phyloP scores from a whole-genome alignment of 2,797 vertebrate genomes.

The Poeciliopsis turneri region DNA sequence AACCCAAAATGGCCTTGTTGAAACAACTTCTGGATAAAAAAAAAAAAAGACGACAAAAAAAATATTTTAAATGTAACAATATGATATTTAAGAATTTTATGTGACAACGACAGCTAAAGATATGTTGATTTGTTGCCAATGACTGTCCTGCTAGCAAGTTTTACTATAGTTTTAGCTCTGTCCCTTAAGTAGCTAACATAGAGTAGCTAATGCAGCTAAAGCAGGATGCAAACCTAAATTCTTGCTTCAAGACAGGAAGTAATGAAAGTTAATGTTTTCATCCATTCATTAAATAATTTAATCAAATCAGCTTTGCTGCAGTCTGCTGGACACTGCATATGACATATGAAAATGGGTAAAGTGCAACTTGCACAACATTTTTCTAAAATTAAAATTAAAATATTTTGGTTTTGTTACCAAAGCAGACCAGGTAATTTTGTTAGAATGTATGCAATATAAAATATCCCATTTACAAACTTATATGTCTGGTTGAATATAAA shows the following conservation, averaged over 20 bases:
- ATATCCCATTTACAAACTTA: not conserved
- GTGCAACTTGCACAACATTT: not conserved
- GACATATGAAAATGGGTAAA: not conserved
- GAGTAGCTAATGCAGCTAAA: not conserved
- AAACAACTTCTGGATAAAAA: not conserved
- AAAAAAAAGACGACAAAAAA: too few species aligned
- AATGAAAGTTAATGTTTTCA: not conserved
- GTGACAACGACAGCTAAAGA: not conserved
- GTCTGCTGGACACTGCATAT: not conserved
- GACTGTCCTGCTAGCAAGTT: not conserved
- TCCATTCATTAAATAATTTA: not conserved
- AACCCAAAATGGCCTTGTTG: not conserved
- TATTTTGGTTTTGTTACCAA: not conserved
- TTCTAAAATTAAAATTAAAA: not conserved
- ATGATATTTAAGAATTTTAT: not conserved
- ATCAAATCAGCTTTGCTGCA: not conserved
- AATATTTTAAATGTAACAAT: not conserved
- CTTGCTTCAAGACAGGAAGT: not conserved
- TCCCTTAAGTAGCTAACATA: not conserved
- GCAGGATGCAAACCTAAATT: not conserved
- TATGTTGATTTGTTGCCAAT: not conserved
- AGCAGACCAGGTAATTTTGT: not conserved
- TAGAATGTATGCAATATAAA: not conserved
- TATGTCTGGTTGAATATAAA: not conserved
- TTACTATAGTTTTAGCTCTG: not conserved